Evolutionary conservation across 2,797 vertebrate genomes (phyloP).

Genomic region (Tokudaia muenninki): DNA sequence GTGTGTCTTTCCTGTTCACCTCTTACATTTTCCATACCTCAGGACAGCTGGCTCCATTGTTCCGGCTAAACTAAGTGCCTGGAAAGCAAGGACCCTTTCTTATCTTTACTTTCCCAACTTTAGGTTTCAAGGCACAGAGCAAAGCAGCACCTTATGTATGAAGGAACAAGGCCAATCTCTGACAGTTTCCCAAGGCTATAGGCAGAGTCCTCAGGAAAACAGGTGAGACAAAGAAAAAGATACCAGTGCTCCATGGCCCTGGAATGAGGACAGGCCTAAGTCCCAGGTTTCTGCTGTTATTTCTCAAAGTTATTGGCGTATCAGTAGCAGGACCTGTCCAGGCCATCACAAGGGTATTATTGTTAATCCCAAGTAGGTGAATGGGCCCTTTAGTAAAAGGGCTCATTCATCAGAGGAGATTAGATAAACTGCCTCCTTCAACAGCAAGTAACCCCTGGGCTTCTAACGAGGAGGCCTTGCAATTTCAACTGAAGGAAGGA

Average conservation of each 20-base stretch:
- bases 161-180: background rate
- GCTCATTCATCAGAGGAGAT: slow-evolving; percentile 71
- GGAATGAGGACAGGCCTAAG: slow-evolving; percentile 64
- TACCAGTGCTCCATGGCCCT: background rate
- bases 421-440: slow-evolving; percentile 68
- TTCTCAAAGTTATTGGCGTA: slow-evolving; percentile 67
- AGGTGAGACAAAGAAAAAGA: background rate
- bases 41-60: background rate
- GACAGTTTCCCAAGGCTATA: background rate
- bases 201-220: background rate
- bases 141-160: background rate
- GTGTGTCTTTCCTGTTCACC: background rate
- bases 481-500: background rate
- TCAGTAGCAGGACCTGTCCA: slow-evolving; percentile 65
- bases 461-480: background rate
- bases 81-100: background rate
- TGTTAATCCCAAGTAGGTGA: slow-evolving; percentile 83
- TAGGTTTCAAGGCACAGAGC: background rate
- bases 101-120: slow-evolving; percentile 12
- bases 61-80: background rate
- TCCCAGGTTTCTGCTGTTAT: slow-evolving; percentile 46
- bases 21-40: background rate
- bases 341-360: slow-evolving; percentile 79
- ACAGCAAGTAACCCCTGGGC: slow-evolving; percentile 75
- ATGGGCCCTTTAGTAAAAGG: slow-evolving; percentile 82